Conservation (phyloP, 2,113 vertebrate genomes). For the Strix uralensis region DNA sequence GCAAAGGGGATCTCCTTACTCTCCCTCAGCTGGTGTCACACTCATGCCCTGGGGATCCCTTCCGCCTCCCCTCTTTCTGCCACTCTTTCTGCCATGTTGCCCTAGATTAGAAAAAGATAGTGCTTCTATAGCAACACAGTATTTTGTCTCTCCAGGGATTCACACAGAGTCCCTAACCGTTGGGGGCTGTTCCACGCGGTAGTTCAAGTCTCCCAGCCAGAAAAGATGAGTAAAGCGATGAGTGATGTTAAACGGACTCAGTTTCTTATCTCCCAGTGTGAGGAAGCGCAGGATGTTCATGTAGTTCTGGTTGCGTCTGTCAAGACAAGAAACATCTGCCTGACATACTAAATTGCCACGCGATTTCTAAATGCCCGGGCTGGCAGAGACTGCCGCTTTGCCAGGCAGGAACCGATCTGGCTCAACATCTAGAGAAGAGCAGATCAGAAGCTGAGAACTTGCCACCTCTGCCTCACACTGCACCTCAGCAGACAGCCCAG, state of each 20-base stretch:
- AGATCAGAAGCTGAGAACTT: not conserved
- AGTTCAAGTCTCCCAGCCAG: slow-evolving; percentile 97
- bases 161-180: slow-evolving; percentile 65
- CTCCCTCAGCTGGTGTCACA: not conserved
- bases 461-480: not conserved
- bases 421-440: not conserved
- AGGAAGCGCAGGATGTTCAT: slow-evolving; percentile 91
- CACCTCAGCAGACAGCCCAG: not conserved
- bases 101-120: not conserved
- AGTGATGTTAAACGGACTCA: slow-evolving; percentile 92
- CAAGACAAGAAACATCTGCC: slow-evolving; percentile 41
- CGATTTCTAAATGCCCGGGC: not conserved
- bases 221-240: slow-evolving; percentile 95
- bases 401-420: not conserved
- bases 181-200: slow-evolving; percentile 86
- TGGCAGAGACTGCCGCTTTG: not conserved
- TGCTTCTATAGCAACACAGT: not conserved
- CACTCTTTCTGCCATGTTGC: not conserved
- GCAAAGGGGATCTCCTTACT: not conserved
- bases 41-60: not conserved
- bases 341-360: not conserved
- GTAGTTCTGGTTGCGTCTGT: slow-evolving; percentile 96
- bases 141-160: not conserved
- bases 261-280: slow-evolving; percentile 92
- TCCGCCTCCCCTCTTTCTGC: not conserved